phyloP scores from a whole-genome alignment of 2,797 vertebrate species.

The Borostomias antarcticus region DNA sequence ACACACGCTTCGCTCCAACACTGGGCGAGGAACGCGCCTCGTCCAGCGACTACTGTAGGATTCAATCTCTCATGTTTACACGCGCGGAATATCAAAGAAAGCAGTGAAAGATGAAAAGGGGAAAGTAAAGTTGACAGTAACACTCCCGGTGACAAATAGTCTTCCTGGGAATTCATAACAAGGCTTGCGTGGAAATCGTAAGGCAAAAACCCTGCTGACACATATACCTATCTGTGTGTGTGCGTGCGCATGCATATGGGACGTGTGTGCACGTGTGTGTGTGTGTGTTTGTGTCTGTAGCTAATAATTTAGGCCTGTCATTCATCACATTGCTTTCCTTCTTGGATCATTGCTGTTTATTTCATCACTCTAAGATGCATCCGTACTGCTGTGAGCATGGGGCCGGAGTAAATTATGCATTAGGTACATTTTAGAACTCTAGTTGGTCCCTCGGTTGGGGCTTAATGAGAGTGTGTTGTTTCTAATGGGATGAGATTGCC shows the following conservation, averaged over 20 bases:
- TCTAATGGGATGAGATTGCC: slow-evolving; percentile 88
- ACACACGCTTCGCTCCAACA: slow-evolving; percentile 3
- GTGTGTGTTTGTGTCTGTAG: slow-evolving; percentile 12
- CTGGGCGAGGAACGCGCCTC: slow-evolving; percentile 9
- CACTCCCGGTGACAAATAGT: slow-evolving; percentile 46
- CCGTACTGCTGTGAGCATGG: slow-evolving; percentile 43
- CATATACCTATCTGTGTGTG: slow-evolving; percentile 1
- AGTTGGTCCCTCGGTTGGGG: slow-evolving; percentile 75
- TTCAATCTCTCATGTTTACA: slow-evolving; percentile 32
- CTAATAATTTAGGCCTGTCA: slow-evolving; percentile 33
- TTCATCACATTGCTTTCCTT: slow-evolving; percentile 33
- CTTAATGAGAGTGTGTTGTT: slow-evolving; percentile 86
- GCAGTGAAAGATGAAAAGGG: slow-evolving; percentile 24
- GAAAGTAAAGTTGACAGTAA: slow-evolving; percentile 28
- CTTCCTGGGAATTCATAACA: slow-evolving; percentile 36
- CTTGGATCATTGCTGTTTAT: slow-evolving; percentile 47
- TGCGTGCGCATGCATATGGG: too few species aligned
- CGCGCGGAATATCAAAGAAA: slow-evolving; percentile 45
- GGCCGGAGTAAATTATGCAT: slow-evolving; percentile 84
- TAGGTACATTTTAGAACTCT: slow-evolving; percentile 81
- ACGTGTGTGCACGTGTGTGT: slow-evolving; percentile 14
- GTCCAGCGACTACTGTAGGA: slow-evolving; percentile 11
- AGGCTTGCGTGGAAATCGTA: slow-evolving; percentile 18
- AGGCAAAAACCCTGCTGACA: slow-evolving; percentile 8
- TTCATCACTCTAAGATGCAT: slow-evolving; percentile 43